Evolutionary conservation across 2,797 vertebrate genomes (phyloP), one percentile per base, ranked within the genome.

Genomic region (Gadopsis marmoratus): DNA sequence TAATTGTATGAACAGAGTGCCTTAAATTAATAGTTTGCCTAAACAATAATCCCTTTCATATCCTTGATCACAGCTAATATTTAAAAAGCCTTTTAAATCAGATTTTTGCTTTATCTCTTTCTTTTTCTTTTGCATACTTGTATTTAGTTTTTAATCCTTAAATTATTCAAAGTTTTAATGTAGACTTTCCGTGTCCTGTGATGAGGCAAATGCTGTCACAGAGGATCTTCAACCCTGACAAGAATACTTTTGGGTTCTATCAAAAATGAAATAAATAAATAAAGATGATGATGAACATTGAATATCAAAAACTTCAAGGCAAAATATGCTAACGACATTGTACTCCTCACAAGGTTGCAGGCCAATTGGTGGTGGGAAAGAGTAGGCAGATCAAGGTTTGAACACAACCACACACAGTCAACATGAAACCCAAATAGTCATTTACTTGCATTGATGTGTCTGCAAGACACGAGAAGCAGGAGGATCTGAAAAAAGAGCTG

Each of bases 371-470:
- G n/a, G 26, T n/a, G 16, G 29, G 41, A 50, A 33, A 61, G 7
- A 75, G 3, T 37, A 65, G 12, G 23, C 13, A 65, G 68, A 63
- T 12, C 23, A 74, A 26, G 29, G 61, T 50, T 47, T 73, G 3
- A 58, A 76, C 75, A 76, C 75, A 67, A 45, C 17, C 21, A 68
- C 47, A 89, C 19, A 69, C 58, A 82, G 31, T 33, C 16, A 82
- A 55, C 71, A 83, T 54, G 2, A 53, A 85, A 80, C 65, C 62
- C 1, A 76, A 80, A 86, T 7, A 43, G 26, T 5, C 1, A 88
- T 88, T 93, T 94, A 96, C 95, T 94, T 92, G 95, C 76, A 51
- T 86, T 75, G 85, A 86, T 83, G 82, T 76, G 67, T 71, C 87
- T 88, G 85, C 85, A 93, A 87, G 54, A 86, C 69, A 90, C n/a